A percentile compares a stretch with the other conserved stretches of the same genome.
Conservation (phyloP, 2,113 vertebrate species). For the Lepidothrix coronata region DNA sequence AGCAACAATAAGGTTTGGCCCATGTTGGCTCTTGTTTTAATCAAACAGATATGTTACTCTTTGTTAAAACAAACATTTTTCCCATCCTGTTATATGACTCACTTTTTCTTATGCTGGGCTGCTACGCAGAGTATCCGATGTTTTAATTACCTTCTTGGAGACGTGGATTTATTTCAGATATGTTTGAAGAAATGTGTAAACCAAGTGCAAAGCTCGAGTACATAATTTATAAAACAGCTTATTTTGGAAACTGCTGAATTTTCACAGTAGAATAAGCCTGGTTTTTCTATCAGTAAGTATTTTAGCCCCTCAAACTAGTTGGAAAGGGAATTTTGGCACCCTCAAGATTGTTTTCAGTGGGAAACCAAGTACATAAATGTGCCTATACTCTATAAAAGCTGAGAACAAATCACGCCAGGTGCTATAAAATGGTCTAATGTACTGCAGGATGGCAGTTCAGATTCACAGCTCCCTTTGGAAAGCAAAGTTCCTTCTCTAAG, state of each 20-base stretch:
- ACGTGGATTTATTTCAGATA: not conserved
- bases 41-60: not conserved
- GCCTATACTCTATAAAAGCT: slow-evolving; percentile 5
- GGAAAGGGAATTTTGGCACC: not conserved
- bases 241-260: not conserved
- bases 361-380: not conserved
- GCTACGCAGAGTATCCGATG: not conserved
- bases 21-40: not conserved
- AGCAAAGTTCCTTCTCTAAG: not conserved
- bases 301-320: not conserved
- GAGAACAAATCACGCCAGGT: not conserved
- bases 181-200: not conserved
- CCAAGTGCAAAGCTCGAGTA: not conserved
- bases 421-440: slow-evolving; percentile 21
- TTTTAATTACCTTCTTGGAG: slow-evolving; percentile 37
- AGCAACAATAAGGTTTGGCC: not conserved
- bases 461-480: not conserved
- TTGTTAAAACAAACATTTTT: slow-evolving; percentile 15
- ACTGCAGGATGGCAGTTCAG: not conserved
- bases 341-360: not conserved
- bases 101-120: slow-evolving; percentile 2
- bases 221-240: not conserved
- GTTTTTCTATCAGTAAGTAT: not conserved
- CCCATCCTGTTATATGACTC: slow-evolving; percentile 5
- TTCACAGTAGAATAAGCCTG: not conserved